Evolutionary conservation across 1,140 invertebrate genomes (phyloP), one percentile per base, ranked within the genome.

Genomic region (Drosophila ogumai): DNA sequence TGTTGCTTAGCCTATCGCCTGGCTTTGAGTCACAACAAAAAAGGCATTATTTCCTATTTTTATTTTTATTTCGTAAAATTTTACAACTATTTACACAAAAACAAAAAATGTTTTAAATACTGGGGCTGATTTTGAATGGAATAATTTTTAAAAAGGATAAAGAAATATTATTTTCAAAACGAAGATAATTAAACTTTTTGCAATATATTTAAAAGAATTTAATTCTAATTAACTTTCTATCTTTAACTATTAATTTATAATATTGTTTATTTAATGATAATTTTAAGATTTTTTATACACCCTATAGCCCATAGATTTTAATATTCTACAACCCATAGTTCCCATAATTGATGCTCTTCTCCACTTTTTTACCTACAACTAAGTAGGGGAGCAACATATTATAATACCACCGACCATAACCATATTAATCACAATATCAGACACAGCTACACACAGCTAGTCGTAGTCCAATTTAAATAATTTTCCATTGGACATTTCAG

Each of bases 401-500:
- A 59, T 50, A 63, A 56, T 57, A 50, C 55, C 31, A 36, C 12
- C 55, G 55, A 49, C 49, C 38, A 68, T 68, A 76, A 49, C 31
- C 43, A 68, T 60, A 61, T 56, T 17, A 69, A 46, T 22, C 47
- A 71, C 38, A 71, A 44, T 46, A 71, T 57, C 50, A 34, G 32
- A 38, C 13, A 47, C 41, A 40, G 41, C 3, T 31, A 36, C 41
- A 36, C 41, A 25, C 34, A 17, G 44, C 32, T 25, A 22, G 17
- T 36, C 7, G 66, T 28, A 50, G 41, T 59, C 61, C 71, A 87
- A 88, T 87, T 88, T 84, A 75, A 76, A 80, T 73, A 68, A 79
- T 82, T 82, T 82, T 59, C 71, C 50, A 71, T 36, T 75, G 71
- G 57, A 76, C 52, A 76, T 82, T 80, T 60, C 36, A 75, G 43